Base-by-base conservation (phyloP, 2,797 vertebrate species). In the Petrocephalus schoutedeni region DNA sequence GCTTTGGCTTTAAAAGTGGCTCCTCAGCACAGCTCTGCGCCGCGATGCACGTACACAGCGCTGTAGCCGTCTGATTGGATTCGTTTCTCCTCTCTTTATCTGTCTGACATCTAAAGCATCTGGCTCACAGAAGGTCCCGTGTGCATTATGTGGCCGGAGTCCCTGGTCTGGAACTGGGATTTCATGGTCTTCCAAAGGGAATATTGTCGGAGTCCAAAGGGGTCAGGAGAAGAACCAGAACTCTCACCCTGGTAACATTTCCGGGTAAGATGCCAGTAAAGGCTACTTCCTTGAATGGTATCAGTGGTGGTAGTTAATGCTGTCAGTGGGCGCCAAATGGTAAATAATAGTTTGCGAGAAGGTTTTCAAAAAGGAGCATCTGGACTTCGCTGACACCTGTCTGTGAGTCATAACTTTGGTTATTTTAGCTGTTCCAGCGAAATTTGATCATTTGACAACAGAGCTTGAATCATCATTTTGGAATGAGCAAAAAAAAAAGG, bases 391-490 rank as follows among this genome's bases (percentile, higher is more conserved):
- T 85, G 53, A 8, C 83, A 51, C 53, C 12, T 19, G 14, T 57
- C 28, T 54, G 28, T 85, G 83, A 57, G 83, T 45, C 23, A 16
- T 57, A 32, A 28, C 83, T 82, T 21, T n/a, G 41, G n/a, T 21
- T 41, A n/a, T n/a, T 21, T 6, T 51, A 12, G 41, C 5, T 9
- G 45, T 19, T 36, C 74, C 9, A 82, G 45, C 49, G 77, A 45
- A 82, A 82, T 82, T 71, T 71, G 64, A 71, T 71, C 36, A 36
- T 83, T 54, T 14, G 80, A 49, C 49, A 23, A 14, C 9, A 0
- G 80, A 54, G 87, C 54, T 23, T 87, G 87, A 49, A 28, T 71
- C 28, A 67, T 67, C 10, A 71, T 87, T 82, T 58, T 49, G 41
- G 45, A 28, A 53, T 41, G 49, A 51, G 56, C 21, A 36, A 54